Evolutionary conservation across 2,797 vertebrate genomes (phyloP), one percentile per base, ranked within the genome.

Genomic region (Neomorphus geoffroyi): DNA sequence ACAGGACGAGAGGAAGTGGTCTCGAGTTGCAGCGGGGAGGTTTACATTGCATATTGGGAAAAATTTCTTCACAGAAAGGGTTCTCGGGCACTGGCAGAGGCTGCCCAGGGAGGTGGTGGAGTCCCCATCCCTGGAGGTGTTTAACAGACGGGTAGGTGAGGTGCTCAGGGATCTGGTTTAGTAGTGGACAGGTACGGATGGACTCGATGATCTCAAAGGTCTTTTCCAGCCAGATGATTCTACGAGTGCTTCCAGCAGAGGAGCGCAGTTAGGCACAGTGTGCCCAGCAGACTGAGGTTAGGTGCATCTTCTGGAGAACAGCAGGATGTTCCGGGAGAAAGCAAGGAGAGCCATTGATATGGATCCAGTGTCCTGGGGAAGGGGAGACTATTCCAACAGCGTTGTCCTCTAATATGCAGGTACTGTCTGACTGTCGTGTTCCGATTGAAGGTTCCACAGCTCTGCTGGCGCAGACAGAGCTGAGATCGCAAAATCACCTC

Each of bases 231-330:
- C 39, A 41, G 14, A 14, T 41, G 39, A 41, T 41, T 41, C 39
- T 41, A 14, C 14, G 39, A 41, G 39, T 13, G 32, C 15, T 62
- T 50, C 23, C 32, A 60, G 33, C 3, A 0, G n/a, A 27, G 2
- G 7, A 41, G 58, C 0, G 0, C 0, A 0, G 18, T 53, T 43
- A 30, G 45, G 51, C 46, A 51, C 1, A 0, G 45, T 9, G 57
- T 9, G 4, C 3, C 18, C 13, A 41, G 48, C 51, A 37, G 85
- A 32, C 43, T 0, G 5, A 69, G 54, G 2, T 50, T 56, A 37
- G 51, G 1, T 73, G 28, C 3, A 3, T n/a, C 58, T 69, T 54
- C 35, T 53, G 56, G 65, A 66, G 66, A 53, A 11, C 22, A 56
- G 2, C 16, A 24, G 58, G 24, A 39, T 69, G 58, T 8, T 0